Evolutionary conservation across 1,140 invertebrate genomes (phyloP).

Genomic region (Eulimnadia texana): DNA sequence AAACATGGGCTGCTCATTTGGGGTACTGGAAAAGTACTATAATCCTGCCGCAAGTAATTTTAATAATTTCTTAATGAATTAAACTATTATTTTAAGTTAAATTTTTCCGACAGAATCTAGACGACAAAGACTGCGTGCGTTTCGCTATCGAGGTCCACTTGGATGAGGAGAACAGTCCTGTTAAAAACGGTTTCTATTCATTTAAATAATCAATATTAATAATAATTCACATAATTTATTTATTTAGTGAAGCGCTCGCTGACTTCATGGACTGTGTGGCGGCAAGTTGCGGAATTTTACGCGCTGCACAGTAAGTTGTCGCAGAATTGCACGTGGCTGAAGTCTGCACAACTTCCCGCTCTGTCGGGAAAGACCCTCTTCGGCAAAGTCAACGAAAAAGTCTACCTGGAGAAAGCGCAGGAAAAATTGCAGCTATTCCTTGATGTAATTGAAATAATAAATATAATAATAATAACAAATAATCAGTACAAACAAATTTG

Average conservation of each 20-base stretch:
- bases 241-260: neutral
- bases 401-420: slow-evolving; percentile 64
- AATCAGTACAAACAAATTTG: slow-evolving; percentile 8
- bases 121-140: slow-evolving; percentile 61
- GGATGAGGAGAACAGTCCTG: slow-evolving; percentile 25
- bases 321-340: slow-evolving; percentile 60
- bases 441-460: slow-evolving; percentile 44
- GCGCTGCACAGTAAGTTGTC: slow-evolving; percentile 63
- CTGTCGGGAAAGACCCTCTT: slow-evolving; percentile 62
- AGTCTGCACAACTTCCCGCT: slow-evolving; percentile 61
- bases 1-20: slow-evolving; percentile 74
- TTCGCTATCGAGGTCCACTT: slow-evolving; percentile 71
- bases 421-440: slow-evolving; percentile 69
- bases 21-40: slow-evolving; percentile 70
- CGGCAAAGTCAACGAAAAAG: slow-evolving; percentile 54
- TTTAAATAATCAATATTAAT: neutral
- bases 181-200: neutral
- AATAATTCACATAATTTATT: too few relatives aligned
- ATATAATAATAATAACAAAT: neutral
- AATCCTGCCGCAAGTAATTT: slow-evolving; percentile 55
- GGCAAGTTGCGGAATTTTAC: slow-evolving; percentile 67
- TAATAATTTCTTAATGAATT: neutral
- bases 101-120: slow-evolving; percentile 38
- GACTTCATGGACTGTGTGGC: slow-evolving; percentile 54
- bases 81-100: neutral